phyloP scores from a whole-genome alignment of 1,140 invertebrate genomes.

The Ctenoplectra terminalis region DNA sequence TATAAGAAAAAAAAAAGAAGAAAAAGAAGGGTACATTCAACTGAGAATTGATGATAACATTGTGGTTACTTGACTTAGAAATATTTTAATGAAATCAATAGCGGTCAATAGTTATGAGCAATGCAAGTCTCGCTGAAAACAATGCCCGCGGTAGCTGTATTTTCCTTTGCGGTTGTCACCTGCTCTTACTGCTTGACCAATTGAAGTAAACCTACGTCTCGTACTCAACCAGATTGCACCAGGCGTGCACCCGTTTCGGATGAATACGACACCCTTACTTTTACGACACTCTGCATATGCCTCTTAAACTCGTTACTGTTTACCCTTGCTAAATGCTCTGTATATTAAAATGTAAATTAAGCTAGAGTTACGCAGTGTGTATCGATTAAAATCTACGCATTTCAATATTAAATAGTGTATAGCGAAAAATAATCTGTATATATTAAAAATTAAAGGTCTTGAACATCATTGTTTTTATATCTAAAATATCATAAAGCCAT shows the following conservation, averaged over 20 bases:
- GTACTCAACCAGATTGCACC: constrained; percentile 45
- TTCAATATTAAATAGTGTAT: not conserved
- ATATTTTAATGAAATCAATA: not conserved
- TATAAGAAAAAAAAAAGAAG: not conserved
- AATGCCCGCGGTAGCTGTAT: not conserved
- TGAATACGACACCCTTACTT: constrained; percentile 69
- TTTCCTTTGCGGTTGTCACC: constrained; percentile 62
- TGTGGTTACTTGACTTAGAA: not conserved
- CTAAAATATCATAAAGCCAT: constrained; percentile 70
- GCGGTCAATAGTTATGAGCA: not conserved
- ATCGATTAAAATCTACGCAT: not conserved
- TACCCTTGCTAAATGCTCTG: not conserved
- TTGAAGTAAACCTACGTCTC: constrained; percentile 54
- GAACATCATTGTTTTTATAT: constrained; percentile 68
- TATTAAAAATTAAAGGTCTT: constrained; percentile 58
- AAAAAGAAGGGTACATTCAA: too few relatives aligned
- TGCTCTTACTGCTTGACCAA: constrained; percentile 69
- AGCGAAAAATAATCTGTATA: not conserved
- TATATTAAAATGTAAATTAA: not conserved
- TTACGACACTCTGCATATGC: constrained; percentile 63
- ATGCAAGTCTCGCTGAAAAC: constrained; percentile 39
- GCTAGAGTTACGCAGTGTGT: not conserved
- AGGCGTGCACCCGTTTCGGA: constrained; percentile 58
- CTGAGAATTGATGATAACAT: not conserved
- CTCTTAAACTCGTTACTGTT: constrained; percentile 41